Conservation (phyloP, 2,888 invertebrate genomes). For the Cistogaster globosa region DNA sequence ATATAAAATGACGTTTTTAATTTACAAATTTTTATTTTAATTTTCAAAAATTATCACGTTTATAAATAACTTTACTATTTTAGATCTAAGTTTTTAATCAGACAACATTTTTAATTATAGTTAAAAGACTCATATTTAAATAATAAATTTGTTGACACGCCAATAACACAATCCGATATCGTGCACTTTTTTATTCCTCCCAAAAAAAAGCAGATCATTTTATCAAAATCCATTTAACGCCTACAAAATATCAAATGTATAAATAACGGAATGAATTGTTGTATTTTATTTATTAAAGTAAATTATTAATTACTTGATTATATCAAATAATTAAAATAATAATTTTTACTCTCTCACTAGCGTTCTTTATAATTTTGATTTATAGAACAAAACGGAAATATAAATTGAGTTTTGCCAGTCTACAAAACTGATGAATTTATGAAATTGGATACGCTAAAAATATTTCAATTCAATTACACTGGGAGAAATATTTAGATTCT, state of each 20-base stretch:
- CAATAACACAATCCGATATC: too few species aligned
- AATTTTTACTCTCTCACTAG: background rate
- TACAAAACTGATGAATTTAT: slow-evolving; percentile 32
- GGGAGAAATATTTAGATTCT: slow-evolving; percentile 5
- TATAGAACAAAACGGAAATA: slow-evolving; percentile 44
- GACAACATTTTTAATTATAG: too few species aligned
- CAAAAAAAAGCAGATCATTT: background rate
- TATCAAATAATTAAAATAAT: slow-evolving; percentile 66
- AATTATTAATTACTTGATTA: slow-evolving; percentile 62
- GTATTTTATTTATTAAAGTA: slow-evolving; percentile 25
- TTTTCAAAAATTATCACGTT: too few species aligned
- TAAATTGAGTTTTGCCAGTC: slow-evolving; percentile 17
- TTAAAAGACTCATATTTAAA: too few species aligned
- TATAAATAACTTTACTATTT: too few species aligned
- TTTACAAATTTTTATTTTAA: too few species aligned
- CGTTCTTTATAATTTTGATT: slow-evolving; percentile 25
- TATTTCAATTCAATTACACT: slow-evolving; percentile 41
- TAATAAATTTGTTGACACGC: too few species aligned
- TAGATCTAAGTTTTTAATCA: too few species aligned
- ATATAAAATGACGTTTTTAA: too few species aligned
- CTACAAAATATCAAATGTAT: slow-evolving; percentile 26
- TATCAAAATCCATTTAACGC: slow-evolving; percentile 51
- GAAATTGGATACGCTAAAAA: slow-evolving; percentile 40
- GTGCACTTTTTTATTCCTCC: background rate
- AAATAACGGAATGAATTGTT: slow-evolving; percentile 5